Evolutionary conservation across 2,888 invertebrate genomes (phyloP), one percentile per base, ranked within the genome.

Genomic region (Agrilus cyanescens): DNA sequence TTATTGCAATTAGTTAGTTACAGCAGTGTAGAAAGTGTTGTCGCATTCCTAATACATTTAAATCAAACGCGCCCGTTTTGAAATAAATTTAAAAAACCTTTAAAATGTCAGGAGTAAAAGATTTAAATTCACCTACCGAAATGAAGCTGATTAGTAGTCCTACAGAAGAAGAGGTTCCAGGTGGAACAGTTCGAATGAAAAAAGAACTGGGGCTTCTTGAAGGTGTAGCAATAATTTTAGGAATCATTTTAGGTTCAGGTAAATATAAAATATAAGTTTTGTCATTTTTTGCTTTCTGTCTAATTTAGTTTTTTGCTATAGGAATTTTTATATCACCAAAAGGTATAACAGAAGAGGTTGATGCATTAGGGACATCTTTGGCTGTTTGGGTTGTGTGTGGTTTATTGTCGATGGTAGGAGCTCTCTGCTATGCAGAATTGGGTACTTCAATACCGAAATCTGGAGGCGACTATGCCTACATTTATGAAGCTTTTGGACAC

Each of bases 391-490:
- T 82, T 0, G 65, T 83, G 2, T 93, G 91, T 62, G 96, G 96
- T 2, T 57, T 88, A 4, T 70, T 96, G 31, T 93, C 94, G 0
- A 86, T 90, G 69, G 76, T 96, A 29, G 97, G 97, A 7, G 96
- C 97, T 1, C 68, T 96, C 33, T 96, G 96, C 55, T 98, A 98
- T 64, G 95, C 97, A 8, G 97, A 98, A 73, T 70, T 98, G 47
- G 97, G 77, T 18, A 85, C 85, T 13, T 74, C 80, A 14, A 82
- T 97, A 59, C 87, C 91, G 4, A 86, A 90, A 60, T 94, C 93
- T 45, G 96, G 96, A 15, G 96, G 95, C 2, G 96, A 97, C 69
- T 97, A 97, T 66, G 93, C 94, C 30, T 97, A 97, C 59, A 94
- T 97, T 50, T 76, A 82, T 57, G 85, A 93, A 66, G 88, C 95